Evolutionary conservation across 2,888 invertebrate species (phyloP), one percentile per base, ranked within the genome.

Genomic region (Agonum fuliginosum): DNA sequence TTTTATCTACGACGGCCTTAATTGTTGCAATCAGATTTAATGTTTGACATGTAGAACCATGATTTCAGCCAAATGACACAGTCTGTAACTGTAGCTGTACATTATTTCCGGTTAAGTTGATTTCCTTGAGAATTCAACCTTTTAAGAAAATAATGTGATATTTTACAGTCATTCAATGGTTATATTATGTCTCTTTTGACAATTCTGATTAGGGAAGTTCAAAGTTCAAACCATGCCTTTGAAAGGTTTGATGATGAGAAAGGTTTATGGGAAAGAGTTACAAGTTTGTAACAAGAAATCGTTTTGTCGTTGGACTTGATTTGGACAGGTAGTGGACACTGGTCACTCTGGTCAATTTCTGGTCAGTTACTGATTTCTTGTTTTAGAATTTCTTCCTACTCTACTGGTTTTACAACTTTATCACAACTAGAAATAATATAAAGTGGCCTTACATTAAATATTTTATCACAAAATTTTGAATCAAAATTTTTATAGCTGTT

Each of bases 181-280:
- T 30, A 6, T 46, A 17, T 30, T 30, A 46, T 46, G 46, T 46
- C 46, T 46, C 17, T 12, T 46, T 46, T 46, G 3, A 46, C 14
- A 17, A 17, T 17, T 46, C 17, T 46, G 46, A 46, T 62, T 62
- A 12, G 30, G 58, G 30, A 62, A 24, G 12, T 30, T 62, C 20
- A 20, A 14, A 62, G 58, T 62, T 62, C 30, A 62, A 34, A 62
- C 27, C 30, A 62, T 17, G 30, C 27, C 30, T 62, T 62, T 17
- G 17, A 46, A 46, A 14, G 58, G 17, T 62, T 30, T 27, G 4
- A 24, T 54, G 3, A 37, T 37, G 46, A 17, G 46, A 46, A 46
- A 17, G 14, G 46, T 14, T 62, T 62, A 62, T 62, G 58, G 30
- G 58, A 62, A 62, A 30, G 58, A 62, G 58, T 62, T 62, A 14